phyloP scores from a whole-genome alignment of 2,797 vertebrate genomes.

The Phyllotis vaccarum region DNA sequence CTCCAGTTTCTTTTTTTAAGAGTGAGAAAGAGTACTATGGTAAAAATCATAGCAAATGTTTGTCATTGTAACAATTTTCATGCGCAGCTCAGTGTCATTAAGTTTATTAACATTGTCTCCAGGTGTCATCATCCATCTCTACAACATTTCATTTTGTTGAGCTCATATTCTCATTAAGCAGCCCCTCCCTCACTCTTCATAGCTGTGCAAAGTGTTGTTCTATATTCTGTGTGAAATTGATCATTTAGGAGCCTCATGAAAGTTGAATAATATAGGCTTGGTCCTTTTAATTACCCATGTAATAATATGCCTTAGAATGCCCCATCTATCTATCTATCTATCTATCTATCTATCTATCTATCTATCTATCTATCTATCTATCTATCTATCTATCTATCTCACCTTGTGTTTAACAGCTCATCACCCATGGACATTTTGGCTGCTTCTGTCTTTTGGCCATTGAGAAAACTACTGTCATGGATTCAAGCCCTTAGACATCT shows the following conservation, averaged over 20 bases:
- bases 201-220: not conserved
- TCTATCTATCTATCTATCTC: not conserved
- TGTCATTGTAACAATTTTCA: not conserved
- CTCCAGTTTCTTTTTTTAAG: not conserved
- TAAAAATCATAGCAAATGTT: not conserved
- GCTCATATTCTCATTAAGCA: not conserved
- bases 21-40: not conserved
- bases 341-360: not conserved
- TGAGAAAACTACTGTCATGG: not conserved
- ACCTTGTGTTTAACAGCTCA: not conserved
- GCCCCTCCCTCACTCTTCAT: not conserved
- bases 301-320: not conserved
- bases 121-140: not conserved
- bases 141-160: not conserved
- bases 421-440: not conserved
- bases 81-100: not conserved
- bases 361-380: not conserved
- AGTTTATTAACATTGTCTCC: not conserved
- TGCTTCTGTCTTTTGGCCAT: not conserved
- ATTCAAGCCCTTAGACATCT: not conserved
- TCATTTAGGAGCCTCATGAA: not conserved
- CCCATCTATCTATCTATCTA: not conserved
- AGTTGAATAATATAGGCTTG: not conserved
- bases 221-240: not conserved
- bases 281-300: conserved; percentile 6